Evolutionary conservation across 2,797 vertebrate species (phyloP), one percentile per base, ranked within the genome.

Genomic region (Sebastes alutus): DNA sequence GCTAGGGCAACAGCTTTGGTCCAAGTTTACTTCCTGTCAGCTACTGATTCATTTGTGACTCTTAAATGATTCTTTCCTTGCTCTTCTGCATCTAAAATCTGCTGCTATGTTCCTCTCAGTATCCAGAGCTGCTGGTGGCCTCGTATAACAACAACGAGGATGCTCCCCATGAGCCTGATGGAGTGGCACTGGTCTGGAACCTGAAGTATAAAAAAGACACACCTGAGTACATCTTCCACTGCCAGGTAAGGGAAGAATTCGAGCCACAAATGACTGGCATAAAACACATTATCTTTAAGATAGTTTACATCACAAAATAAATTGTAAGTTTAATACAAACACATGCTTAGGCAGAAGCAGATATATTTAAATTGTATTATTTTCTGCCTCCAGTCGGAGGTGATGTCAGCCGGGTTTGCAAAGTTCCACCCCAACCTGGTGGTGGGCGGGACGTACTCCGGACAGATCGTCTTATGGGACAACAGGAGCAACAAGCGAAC

Each of bases 401-500:
- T 99, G 90, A 99, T 99, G 98, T 99, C 99, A 5, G 97, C 97
- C 49, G 97, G 97, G 2, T 99, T 99, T 95, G 98, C 99, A 81
- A 98, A 97, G 93, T 99, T 99, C 88, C 99, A 99, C 91, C 98
- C 99, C 61, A 99, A 99, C 92, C 95, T 99, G 88, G 97, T 99
- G 68, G 97, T 99, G 87, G 99, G 99, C 35, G 98, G 99, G 91
- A 99, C 98, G 0, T 99, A 99, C 89, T 99, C 99, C 0, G 99
- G 99, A 69, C 99, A 99, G 91, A 99, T 99, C 75, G 99, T 99
- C 75, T 94, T 99, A 16, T 99, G 99, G 99, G 99, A 99, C 95
- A 99, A 99, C 95, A 96, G 99, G 89, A 99, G 97, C 95, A 99
- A 99, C 94, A 99, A 99, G 93, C 96, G 97, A 90, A 99, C 99